Evolutionary conservation across 2,797 vertebrate species (phyloP), one percentile per base, ranked within the genome.

Genomic region (Lagodon rhomboides): DNA sequence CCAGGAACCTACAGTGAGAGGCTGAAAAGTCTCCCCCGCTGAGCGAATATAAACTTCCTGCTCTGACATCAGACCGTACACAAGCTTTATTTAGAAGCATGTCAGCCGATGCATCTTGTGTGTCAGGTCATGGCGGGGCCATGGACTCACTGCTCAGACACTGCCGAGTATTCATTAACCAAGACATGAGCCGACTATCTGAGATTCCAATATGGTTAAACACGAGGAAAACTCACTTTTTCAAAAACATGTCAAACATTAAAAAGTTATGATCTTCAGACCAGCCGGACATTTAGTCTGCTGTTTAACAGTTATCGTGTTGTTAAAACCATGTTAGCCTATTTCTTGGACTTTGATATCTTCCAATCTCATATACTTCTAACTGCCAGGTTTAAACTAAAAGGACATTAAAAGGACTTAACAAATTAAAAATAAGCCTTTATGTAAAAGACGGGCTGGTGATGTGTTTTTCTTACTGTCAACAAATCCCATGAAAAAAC

Each of bases 21-120:
- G 80, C 66, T 63, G 76, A 82, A 74, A 72, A 58, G 43, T 59
- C 77, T 54, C 71, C 84, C 85, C 75, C 66, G 68, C 68, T 80
- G 71, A 82, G 78, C 63, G 73, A 90, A 89, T 73, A 80, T 88
- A 79, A 87, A 93, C 94, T 93, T 94, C 88, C 92, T 93, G 91
- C 79, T 87, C 82, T 81, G 77, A 88, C 89, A 88, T 92, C 89
- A 90, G 72, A 88, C 73, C 80, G 25, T 81, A 63, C 86, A 75
- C 80, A 82, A 67, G 68, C 84, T 89, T 79, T 61, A 79, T 84
- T 82, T 87, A 82, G 80, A 78, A 68, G 66, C 80, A 83, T 59
- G 74, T 75, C 70, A 63, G 49, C 43, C 73, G 22, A 12, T 53
- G 41, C 4, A 51, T 80, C 50, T 68, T 53, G 71, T 38, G 74